Conservation (phyloP, 2,888 invertebrate species). For the Caenorhabditis sp. region DNA sequence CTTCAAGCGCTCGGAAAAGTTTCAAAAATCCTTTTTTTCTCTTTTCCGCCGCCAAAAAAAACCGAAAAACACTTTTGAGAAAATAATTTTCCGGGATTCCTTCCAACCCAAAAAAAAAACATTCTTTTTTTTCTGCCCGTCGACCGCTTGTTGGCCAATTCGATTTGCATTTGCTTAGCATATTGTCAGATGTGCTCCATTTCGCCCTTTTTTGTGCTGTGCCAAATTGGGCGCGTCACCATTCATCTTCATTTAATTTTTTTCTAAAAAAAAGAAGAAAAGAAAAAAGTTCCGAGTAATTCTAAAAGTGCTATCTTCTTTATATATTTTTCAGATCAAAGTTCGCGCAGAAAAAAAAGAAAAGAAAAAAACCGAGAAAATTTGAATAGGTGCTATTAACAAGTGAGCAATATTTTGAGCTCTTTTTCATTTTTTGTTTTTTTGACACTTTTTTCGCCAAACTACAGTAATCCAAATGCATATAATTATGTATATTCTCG, state of each 20-base stretch:
- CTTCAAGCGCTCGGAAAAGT: not conserved
- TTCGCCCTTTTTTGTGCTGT: not conserved
- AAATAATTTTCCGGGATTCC: not conserved
- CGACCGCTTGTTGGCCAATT: not conserved
- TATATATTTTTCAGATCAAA: no score
- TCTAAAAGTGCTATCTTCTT: not conserved
- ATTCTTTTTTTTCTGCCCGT: not conserved
- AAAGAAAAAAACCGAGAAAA: no score
- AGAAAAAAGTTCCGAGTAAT: no score
- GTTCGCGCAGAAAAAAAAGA: no score
- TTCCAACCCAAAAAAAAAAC: not conserved
- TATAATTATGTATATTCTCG: no score
- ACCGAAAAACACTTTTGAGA: not conserved
- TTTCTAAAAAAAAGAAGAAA: no score
- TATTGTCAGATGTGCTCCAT: not conserved
- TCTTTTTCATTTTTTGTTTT: not conserved
- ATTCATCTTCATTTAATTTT: not conserved
- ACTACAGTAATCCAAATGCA: no score
- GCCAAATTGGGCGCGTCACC: no score
- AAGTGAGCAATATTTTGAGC: no score
- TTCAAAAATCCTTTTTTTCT: not conserved
- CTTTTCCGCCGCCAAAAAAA: no score
- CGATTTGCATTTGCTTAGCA: slow-evolving; percentile 1
- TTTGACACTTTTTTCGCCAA: not conserved
- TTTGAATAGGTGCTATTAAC: no score